phyloP scores from a whole-genome alignment of 30 jellyfish, hydroid and myxozoan genomes.

The Aurelia coerulea region DNA sequence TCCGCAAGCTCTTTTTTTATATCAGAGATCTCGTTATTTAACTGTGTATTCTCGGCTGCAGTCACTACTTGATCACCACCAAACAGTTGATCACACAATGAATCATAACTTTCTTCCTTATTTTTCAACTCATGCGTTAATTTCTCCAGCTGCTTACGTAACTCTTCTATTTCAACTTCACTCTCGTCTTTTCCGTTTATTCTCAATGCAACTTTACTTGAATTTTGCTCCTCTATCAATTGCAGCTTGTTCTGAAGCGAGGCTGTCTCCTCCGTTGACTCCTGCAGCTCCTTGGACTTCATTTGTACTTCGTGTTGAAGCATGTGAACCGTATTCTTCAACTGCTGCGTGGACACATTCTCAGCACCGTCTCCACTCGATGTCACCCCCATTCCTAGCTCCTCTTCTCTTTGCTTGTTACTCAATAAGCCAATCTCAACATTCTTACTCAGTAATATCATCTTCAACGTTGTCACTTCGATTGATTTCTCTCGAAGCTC shows the following conservation, averaged over 20 bases:
- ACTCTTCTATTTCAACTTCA: constrained; percentile 47
- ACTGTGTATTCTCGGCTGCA: not conserved
- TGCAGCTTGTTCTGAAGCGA: constrained; percentile 22
- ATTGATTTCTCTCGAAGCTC: constrained; percentile 83
- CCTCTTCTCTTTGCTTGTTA: constrained; percentile 31
- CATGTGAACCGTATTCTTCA: constrained; percentile 28
- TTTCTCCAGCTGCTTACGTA: constrained; percentile 23
- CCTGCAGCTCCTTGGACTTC: constrained; percentile 32
- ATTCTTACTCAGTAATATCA: constrained; percentile 70
- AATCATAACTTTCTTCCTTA: constrained; percentile 56
- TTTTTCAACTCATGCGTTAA: constrained; percentile 3
- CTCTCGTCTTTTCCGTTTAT: constrained; percentile 42
- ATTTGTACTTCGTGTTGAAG: constrained; percentile 25
- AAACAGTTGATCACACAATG: constrained; percentile 60
- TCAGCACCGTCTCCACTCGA: not conserved
- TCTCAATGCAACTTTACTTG: constrained; percentile 15
- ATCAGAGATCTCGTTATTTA: constrained; percentile 31
- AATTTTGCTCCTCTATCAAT: constrained; percentile 2
- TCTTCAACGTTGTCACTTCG: constrained; percentile 73
- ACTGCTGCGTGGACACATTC: not conserved
- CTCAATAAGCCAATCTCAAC: constrained; percentile 65
- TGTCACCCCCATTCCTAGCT: constrained; percentile 2
- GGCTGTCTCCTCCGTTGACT: constrained; percentile 37
- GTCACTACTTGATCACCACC: constrained; percentile 39
- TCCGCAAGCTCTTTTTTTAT: constrained; percentile 15